Percentiles rank a stretch among this genome's conserved stretches.
phyloP scores from a whole-genome alignment of 2,113 vertebrate species.

The Andinoacara biseriatus region DNA sequence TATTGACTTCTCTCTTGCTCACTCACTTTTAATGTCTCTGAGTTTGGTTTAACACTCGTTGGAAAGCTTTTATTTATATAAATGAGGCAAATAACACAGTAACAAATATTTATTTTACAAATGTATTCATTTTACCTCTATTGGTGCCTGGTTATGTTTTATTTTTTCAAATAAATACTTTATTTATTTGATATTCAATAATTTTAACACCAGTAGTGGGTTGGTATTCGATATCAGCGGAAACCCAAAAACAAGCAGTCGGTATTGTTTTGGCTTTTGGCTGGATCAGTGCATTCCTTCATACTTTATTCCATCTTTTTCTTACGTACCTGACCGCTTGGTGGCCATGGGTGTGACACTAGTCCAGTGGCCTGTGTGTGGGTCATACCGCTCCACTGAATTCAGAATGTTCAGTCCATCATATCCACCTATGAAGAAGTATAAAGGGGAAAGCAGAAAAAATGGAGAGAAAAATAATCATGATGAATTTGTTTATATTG shows the following conservation, averaged over 20 bases:
- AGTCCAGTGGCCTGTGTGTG: constrained; percentile 98
- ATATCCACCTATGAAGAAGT: constrained; percentile 87
- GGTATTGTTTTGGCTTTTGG: background rate
- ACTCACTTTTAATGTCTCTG: background rate
- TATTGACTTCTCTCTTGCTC: background rate
- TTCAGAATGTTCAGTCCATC: constrained; percentile 97
- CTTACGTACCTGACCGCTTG: constrained; percentile 88
- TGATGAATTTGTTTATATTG: background rate
- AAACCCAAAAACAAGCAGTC: background rate
- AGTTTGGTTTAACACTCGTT: background rate
- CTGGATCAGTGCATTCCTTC: background rate
- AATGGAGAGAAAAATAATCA: background rate
- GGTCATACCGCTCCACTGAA: constrained; percentile 97
- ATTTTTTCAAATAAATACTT: background rate
- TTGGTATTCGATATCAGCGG: background rate
- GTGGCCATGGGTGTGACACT: constrained; percentile 98
- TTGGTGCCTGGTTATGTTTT: background rate
- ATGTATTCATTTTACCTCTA: too few species aligned
- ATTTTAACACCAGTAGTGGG: too few species aligned
- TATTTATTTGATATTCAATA: too few species aligned
- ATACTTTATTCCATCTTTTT: background rate
- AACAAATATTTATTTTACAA: too few species aligned
- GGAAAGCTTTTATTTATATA: background rate
- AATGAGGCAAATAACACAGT: background rate
- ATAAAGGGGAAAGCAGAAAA: background rate